Evolutionary conservation across 2,797 vertebrate species (phyloP).

Genomic region (Anguilla marmorata): DNA sequence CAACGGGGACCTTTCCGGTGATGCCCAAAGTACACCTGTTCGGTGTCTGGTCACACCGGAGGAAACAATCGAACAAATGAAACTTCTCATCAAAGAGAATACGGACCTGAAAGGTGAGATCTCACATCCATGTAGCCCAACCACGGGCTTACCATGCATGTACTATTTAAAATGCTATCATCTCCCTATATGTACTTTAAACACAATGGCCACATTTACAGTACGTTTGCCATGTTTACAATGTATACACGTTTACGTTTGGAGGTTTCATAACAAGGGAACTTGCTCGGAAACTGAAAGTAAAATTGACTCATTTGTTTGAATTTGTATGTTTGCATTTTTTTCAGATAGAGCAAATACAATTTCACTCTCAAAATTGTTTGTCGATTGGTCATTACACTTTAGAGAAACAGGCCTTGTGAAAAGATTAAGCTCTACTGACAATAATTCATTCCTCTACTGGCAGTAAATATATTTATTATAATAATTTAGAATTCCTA

Average conservation of each 20-base stretch:
- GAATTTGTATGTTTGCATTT: background rate
- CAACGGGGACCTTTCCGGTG: background rate
- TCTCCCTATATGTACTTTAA: background rate
- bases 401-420: background rate
- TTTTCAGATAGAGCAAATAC: background rate
- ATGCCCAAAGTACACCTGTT: background rate
- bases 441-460: too few relatives aligned
- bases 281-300: background rate
- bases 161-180: background rate
- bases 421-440: background rate
- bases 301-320: background rate
- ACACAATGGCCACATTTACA: background rate
- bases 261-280: too few relatives aligned
- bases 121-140: background rate
- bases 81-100: background rate
- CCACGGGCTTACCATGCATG: background rate
- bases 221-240: background rate
- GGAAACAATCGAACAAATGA: background rate
- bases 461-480: too few relatives aligned
- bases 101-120: background rate
- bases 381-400: background rate
- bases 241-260: background rate
- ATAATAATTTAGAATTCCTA: too few relatives aligned
- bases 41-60: background rate
- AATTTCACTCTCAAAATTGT: background rate